A percentile compares a stretch with the other conserved stretches of the same genome.
Conservation (phyloP, 2,113 vertebrate species). For the Pomatostomus ruficeps region DNA sequence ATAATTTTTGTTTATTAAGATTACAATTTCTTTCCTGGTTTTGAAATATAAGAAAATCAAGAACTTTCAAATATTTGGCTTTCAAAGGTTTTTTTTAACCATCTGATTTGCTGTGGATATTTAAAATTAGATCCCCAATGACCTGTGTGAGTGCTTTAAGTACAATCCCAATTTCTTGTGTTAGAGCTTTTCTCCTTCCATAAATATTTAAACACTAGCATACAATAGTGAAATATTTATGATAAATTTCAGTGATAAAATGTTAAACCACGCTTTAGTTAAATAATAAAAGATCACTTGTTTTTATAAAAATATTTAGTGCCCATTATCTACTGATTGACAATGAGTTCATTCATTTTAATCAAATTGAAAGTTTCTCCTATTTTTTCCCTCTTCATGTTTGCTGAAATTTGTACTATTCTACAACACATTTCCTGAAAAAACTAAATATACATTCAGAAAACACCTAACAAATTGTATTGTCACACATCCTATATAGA, state of each 20-base stretch:
- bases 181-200: background rate
- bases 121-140: background rate
- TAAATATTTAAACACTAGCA: background rate
- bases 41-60: background rate
- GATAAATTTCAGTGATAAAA: background rate
- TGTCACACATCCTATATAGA: background rate
- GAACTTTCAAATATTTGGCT: background rate
- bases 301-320: background rate
- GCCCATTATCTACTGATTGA: background rate
- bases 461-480: background rate
- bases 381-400: background rate
- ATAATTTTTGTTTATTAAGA: background rate
- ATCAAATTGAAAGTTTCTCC: background rate
- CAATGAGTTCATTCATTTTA: background rate
- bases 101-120: background rate
- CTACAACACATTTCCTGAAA: background rate
- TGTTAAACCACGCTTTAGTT: fast-evolving
- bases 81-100: background rate
- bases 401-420: background rate
- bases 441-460: background rate
- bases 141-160: background rate
- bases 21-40: background rate
- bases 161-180: background rate
- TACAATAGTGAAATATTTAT: background rate
- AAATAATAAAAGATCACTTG: background rate